phyloP scores from a whole-genome alignment of 53 echinoderm and acorn worm genomes.

The Mesocentrotus franciscanus region DNA sequence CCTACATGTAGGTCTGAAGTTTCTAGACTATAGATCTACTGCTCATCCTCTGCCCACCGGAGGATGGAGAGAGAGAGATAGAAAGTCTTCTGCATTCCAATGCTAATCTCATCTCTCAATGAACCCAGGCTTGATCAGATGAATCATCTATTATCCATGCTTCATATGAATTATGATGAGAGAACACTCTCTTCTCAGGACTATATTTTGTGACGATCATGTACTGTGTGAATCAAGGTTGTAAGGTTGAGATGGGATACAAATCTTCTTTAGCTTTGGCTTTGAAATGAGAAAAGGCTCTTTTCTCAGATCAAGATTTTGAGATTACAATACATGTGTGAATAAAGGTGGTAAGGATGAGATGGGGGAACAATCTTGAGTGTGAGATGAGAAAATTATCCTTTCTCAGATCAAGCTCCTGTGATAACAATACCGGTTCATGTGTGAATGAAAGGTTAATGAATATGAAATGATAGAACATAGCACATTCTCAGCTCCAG shows the following conservation, averaged over 20 bases:
- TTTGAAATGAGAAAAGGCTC: background rate
- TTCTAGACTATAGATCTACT: background rate
- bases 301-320: background rate
- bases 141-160: constrained; percentile 46
- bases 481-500: too few relatives aligned
- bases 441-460: too few relatives aligned
- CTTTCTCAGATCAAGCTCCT: background rate
- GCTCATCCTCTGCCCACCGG: background rate
- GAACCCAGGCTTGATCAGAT: constrained; percentile 4
- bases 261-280: background rate
- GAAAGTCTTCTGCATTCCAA: background rate
- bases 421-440: too few relatives aligned
- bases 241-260: background rate
- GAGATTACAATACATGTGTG: background rate
- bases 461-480: too few relatives aligned
- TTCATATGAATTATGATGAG: constrained; percentile 35
- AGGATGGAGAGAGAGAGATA: background rate
- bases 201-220: background rate
- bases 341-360: background rate
- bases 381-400: background rate
- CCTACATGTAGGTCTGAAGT: background rate
- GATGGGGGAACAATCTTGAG: background rate
- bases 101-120: constrained; percentile 33
- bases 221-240: background rate
- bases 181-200: background rate